Base-by-base conservation (phyloP, 2,888 invertebrate genomes). In the Plutella xylostella region DNA sequence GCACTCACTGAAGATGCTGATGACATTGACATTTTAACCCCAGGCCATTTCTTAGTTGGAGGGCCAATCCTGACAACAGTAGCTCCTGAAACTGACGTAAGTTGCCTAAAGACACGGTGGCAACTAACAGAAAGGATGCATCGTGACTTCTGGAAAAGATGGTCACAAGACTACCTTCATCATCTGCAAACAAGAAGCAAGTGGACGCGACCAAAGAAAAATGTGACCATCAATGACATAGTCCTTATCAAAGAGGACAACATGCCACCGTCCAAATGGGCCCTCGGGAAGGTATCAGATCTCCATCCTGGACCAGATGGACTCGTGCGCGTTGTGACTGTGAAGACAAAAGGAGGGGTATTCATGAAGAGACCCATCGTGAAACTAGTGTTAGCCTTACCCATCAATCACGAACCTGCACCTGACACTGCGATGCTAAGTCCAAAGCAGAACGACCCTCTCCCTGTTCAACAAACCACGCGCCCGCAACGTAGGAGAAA, bases 41-140 rank as follows among this genome's bases (percentile, higher is more conserved):
- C 57, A 4, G 55, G 50, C 4, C 53, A 55, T 15, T 58, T 59
- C 37, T 40, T 55, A 19, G 17, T 46, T 6, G 44, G 55, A 15
- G 49, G 54, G 3, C 47, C 54, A 1, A 34, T 30, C 12, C 22
- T 57, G 17, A 21, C 11, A 18, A 47, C 20, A 42, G 18, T 34
- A 30, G 45, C 28, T 4, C n/a, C 17, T n/a, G 3, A 25, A n/a
- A 3, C 25, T 9, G 3, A n/a, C n/a, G 20, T 11, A 3, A n/a
- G n/a, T n/a, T n/a, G n/a, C n/a, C n/a, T n/a, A n/a, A 12, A 11
- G 12, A 15, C 15, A 12, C 9, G 46, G 18, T 48, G 48, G 44
- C 38, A 45, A 34, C 19, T 45, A 9, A 39, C 6, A 2, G 43
- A 51, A 42, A 42, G 45, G 2, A 51, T 50, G 45, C 25, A 35